These are phyloP conservation scores for Anser brachyrhynchus DNA, from an alignment of 2,113 vertebrate genomes.

Conservation along the genomic window DNA sequence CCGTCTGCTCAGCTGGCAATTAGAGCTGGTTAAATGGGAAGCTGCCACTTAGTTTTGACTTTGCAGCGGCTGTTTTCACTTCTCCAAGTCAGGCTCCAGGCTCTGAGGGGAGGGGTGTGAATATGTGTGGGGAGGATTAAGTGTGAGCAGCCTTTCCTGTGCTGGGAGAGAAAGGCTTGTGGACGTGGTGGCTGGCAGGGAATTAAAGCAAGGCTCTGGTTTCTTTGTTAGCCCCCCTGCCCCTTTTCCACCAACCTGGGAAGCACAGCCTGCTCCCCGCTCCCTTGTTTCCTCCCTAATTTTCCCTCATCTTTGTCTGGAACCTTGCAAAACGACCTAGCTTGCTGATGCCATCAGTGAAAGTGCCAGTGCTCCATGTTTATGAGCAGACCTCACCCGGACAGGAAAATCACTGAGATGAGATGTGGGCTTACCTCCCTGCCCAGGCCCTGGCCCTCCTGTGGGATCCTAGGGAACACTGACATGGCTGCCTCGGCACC, in stretches of 20 bases:
- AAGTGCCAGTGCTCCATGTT: background rate
- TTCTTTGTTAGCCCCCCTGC: background rate
- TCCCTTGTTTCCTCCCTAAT: background rate
- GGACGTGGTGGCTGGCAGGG: background rate
- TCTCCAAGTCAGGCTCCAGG: background rate
- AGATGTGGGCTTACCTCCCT: background rate
- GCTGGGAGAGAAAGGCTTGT: background rate
- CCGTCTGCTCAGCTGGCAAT: constrained; percentile 38
- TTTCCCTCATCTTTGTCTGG: background rate
- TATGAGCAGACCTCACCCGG: background rate
- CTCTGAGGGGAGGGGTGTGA: background rate
- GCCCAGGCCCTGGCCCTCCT: background rate
- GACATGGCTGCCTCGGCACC: background rate
- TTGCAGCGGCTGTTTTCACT: constrained; percentile 1
- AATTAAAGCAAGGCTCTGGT: background rate
- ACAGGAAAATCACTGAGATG: background rate
- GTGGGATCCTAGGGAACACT: background rate
- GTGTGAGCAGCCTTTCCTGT: background rate
- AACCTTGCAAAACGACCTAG: background rate
- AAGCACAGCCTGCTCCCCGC: background rate
- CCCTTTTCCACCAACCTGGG: background rate
- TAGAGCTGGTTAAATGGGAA: constrained; percentile 54
- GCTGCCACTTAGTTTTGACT: constrained; percentile 50
- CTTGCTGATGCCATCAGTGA: background rate
- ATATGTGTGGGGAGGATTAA: background rate